These are phyloP conservation scores for Coilia nasus DNA, from an alignment of 2,797 vertebrate genomes.

Conservation along the genomic window DNA sequence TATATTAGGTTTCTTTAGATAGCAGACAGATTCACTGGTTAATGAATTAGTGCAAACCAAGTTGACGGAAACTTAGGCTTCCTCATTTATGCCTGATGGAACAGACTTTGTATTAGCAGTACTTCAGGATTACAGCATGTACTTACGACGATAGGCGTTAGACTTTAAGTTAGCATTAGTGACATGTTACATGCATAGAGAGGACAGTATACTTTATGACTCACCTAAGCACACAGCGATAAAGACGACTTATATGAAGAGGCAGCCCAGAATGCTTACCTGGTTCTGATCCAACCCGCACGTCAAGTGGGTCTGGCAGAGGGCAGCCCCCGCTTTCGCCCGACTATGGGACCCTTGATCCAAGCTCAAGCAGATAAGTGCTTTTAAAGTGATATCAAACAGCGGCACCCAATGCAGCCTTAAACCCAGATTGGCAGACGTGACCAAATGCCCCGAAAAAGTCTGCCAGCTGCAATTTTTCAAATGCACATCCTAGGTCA, in stretches of 20 bases:
- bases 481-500: background rate
- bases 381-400: slow-evolving; percentile 11
- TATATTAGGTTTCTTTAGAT: too few species aligned
- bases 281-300: background rate
- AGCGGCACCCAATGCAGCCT: background rate
- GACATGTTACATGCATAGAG: background rate
- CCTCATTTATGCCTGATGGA: too few species aligned
- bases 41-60: background rate
- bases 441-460: background rate
- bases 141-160: background rate
- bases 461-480: background rate
- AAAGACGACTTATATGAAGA: background rate
- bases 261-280: background rate
- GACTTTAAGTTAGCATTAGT: background rate
- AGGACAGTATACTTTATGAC: background rate
- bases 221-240: background rate
- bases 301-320: background rate
- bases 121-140: too few species aligned
- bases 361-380: background rate
- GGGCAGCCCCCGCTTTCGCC: background rate
- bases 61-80: too few species aligned
- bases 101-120: too few species aligned
- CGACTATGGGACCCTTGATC: background rate
- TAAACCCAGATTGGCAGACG: background rate
- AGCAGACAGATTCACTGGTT: background rate